Percentiles rank a stretch among this genome's conserved stretches.
Conservation (phyloP, 2,888 invertebrate species). For the Clistopyga incitator region DNA sequence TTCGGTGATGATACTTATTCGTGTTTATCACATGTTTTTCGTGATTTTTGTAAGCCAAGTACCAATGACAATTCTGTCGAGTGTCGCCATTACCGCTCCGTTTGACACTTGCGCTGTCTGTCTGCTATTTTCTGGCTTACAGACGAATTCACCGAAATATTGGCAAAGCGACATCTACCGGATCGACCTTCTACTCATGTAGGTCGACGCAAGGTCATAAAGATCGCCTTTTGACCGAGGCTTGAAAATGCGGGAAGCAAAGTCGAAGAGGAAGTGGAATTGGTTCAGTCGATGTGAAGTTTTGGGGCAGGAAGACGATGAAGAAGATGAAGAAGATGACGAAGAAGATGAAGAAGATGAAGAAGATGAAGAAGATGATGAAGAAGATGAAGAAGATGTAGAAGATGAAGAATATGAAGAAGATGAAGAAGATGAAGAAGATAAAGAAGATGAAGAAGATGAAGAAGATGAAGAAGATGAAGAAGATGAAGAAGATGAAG, state of each 20-base stretch:
- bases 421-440: slow-evolving; percentile 19
- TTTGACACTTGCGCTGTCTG: slow-evolving; percentile 38
- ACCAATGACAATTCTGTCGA: slow-evolving; percentile 70
- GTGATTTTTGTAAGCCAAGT: slow-evolving; percentile 59
- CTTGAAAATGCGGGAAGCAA: too few species aligned
- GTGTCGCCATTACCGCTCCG: slow-evolving; percentile 76
- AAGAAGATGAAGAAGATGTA: too few species aligned
- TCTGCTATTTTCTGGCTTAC: slow-evolving; percentile 6
- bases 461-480: slow-evolving; percentile 32
- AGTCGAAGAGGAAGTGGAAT: too few species aligned
- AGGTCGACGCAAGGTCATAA: too few species aligned
- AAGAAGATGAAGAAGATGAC: too few species aligned
- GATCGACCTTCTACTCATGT: neutral
- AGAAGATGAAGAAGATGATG: too few species aligned
- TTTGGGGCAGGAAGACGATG: too few species aligned
- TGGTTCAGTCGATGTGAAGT: too few species aligned
- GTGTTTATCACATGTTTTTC: slow-evolving; percentile 49
- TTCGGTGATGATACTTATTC: slow-evolving; percentile 13
- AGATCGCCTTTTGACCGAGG: too few species aligned
- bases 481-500: slow-evolving; percentile 18
- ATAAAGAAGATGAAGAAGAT: neutral
- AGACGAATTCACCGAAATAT: neutral
- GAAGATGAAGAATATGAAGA: too few species aligned
- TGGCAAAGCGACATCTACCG: slow-evolving; percentile 1
- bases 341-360: too few species aligned